Conservation (phyloP, 2,888 invertebrate species). For the Sepiola atlantica region DNA sequence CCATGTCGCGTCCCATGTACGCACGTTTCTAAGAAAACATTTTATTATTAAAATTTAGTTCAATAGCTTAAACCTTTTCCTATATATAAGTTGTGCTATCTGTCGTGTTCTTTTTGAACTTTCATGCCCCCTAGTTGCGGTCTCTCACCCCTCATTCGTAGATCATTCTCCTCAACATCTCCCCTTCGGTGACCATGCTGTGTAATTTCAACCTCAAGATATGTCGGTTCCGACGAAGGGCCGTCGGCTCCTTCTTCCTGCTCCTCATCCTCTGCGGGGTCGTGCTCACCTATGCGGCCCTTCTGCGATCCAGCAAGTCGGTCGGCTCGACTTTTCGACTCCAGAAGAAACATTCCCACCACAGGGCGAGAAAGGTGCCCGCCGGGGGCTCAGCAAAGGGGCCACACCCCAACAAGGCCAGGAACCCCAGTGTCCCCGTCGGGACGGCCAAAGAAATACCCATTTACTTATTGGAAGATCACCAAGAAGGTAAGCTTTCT, state of each 20-base stretch:
- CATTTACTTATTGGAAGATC: slow-evolving; percentile 37
- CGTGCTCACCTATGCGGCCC: slow-evolving; percentile 38
- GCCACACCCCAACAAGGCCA: background rate
- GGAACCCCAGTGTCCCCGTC: background rate
- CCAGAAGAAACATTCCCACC: slow-evolving; percentile 41
- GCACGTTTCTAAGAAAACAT: background rate
- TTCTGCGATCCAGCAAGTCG: slow-evolving; percentile 34
- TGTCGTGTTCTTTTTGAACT: no score
- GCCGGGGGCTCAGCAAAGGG: background rate
- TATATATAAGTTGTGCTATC: background rate
- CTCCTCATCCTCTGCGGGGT: background rate
- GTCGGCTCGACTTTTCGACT: slow-evolving; percentile 21
- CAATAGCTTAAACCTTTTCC: background rate
- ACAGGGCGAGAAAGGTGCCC: background rate
- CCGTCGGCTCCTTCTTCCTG: slow-evolving; percentile 38
- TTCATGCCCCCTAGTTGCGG: background rate
- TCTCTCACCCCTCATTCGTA: background rate
- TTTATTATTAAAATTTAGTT: background rate
- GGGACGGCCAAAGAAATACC: slow-evolving; percentile 34
- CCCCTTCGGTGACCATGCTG: background rate
- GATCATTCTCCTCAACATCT: background rate
- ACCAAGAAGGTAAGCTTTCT: slow-evolving; percentile 43
- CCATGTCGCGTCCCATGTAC: background rate
- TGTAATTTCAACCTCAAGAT: slow-evolving; percentile 34
- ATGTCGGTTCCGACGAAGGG: background rate